Evolutionary conservation across 2,797 vertebrate genomes (phyloP), one percentile per base, ranked within the genome.

Genomic region (Chrysocyon brachyurus): DNA sequence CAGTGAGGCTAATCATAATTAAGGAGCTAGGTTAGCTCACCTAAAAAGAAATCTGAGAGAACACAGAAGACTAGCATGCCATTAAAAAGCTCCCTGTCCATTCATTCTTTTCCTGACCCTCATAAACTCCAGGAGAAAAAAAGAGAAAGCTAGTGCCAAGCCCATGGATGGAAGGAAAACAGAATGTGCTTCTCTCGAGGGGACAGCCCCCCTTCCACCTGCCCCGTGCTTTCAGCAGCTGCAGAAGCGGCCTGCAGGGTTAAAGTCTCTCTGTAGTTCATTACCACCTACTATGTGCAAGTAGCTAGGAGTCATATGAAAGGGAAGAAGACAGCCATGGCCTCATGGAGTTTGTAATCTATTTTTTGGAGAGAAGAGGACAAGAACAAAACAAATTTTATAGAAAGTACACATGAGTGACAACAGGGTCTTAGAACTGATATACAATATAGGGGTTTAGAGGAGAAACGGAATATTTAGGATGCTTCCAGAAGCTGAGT

Each of bases 371-470:
- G 22, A 56, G 28, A 17, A 66, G 88, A 88, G 19, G 8, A 17
- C 11, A 56, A 33, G 22, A 77, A 72, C 2, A 49, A 87, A 94
- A 49, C 26, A 72, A 56, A 87, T 31, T 75, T 56, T 36, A 33
- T 2, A 59, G 59, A 64, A 63, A 91, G 54, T 28, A 10, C 52
- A 22, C 2, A 6, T 16, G 49, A 33, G 14, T 12, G n/a, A 66
- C 3, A 12, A 7, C 28, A 22, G 28, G 31, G 16, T 52, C 68
- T 94, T 59, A 33, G 87, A n/a, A 72, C 12, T 14, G 8, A 24
- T 6, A n/a, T 0, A 33, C 7, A 36, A 1, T 46, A 1, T 5
- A 52, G 14, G 52, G 2, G 0, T 68, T 89, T n/a, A 91, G 1
- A 93, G 85, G 1, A 93, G 85, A 28, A 46, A 3, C 19, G 72